A percentile compares a stretch with the other conserved stretches of the same genome.
phyloP scores from a whole-genome alignment of 23 tunicate genomes.

The Halocynthia aurantium region DNA sequence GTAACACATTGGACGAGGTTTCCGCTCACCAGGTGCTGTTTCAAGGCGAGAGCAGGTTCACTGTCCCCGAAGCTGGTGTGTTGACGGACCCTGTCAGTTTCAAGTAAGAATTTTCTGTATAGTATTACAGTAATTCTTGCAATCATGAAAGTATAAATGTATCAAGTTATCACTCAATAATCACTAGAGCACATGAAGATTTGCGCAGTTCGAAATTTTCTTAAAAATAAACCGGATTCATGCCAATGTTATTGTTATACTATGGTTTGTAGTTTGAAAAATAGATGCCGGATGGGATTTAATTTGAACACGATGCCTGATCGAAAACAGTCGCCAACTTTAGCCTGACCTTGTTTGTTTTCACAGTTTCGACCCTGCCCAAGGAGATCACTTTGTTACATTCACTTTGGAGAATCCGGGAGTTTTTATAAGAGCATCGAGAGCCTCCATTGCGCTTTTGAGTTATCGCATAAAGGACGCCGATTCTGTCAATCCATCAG shows the following conservation, averaged over 20 bases:
- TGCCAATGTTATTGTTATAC: too few species aligned
- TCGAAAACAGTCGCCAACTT: not conserved
- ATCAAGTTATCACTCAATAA: too few species aligned
- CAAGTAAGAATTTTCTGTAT: not conserved
- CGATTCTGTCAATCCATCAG: too few species aligned
- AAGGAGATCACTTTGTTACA: slow-evolving; percentile 42
- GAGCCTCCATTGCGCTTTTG: too few species aligned
- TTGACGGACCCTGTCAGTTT: slow-evolving; percentile 20
- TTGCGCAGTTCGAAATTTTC: too few species aligned
- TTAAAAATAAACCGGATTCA: too few species aligned
- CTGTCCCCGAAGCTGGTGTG: slow-evolving; percentile 24
- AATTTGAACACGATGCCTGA: not conserved
- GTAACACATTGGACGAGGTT: slow-evolving; percentile 47
- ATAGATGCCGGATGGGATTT: not conserved
- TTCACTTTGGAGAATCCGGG: slow-evolving; percentile 39
- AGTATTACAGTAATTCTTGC: not conserved
- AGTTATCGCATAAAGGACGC: too few species aligned
- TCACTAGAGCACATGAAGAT: too few species aligned
- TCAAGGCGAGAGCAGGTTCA: slow-evolving; percentile 2
- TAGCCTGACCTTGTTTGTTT: not conserved
- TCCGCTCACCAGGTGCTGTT: slow-evolving; percentile 15
- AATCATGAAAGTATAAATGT: too few species aligned
- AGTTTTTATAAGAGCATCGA: not conserved
- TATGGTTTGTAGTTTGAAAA: not conserved
- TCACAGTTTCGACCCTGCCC: slow-evolving; percentile 38